A percentile compares a stretch with the other conserved stretches of the same genome.
These are phyloP conservation scores for Erebia aethiops DNA, from an alignment of 2,888 invertebrate genomes.

Conservation along the genomic window DNA sequence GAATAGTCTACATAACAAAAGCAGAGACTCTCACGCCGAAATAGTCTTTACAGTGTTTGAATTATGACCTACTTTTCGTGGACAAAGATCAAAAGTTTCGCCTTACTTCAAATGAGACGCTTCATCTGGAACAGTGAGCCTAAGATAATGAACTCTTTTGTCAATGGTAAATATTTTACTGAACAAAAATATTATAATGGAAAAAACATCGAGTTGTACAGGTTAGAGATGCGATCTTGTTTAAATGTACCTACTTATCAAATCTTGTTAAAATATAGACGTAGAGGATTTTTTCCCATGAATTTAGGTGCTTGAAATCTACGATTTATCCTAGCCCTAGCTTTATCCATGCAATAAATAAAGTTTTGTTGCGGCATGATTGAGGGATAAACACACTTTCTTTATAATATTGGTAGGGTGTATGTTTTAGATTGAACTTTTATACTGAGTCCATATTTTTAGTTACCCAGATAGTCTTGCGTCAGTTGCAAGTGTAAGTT, in stretches of 20 bases:
- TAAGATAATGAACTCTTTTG: constrained; percentile 37
- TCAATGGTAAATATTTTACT: constrained; percentile 27
- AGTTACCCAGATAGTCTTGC: too few relatives aligned
- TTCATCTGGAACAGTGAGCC: constrained; percentile 25
- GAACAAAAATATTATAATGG: not conserved
- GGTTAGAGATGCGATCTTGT: too few relatives aligned
- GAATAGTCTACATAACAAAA: constrained; percentile 16
- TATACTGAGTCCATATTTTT: too few relatives aligned
- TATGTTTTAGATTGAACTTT: too few relatives aligned
- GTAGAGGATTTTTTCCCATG: too few relatives aligned
- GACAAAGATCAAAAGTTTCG: not conserved
- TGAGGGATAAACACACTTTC: too few relatives aligned
- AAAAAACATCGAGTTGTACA: not conserved
- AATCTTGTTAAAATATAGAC: too few relatives aligned
- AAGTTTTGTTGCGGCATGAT: too few relatives aligned
- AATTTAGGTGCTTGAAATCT: too few relatives aligned
- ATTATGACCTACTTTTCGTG: not conserved
- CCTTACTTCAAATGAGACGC: constrained; percentile 1
- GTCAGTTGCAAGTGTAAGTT: constrained; percentile 27
- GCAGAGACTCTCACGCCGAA: not conserved
- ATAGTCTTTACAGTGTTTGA: not conserved
- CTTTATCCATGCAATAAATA: too few relatives aligned
- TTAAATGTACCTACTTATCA: not conserved
- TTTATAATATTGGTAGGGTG: too few relatives aligned
- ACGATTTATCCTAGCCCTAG: too few relatives aligned